Base-by-base conservation (phyloP, 2,888 invertebrate genomes). In the Erebia palarica region DNA sequence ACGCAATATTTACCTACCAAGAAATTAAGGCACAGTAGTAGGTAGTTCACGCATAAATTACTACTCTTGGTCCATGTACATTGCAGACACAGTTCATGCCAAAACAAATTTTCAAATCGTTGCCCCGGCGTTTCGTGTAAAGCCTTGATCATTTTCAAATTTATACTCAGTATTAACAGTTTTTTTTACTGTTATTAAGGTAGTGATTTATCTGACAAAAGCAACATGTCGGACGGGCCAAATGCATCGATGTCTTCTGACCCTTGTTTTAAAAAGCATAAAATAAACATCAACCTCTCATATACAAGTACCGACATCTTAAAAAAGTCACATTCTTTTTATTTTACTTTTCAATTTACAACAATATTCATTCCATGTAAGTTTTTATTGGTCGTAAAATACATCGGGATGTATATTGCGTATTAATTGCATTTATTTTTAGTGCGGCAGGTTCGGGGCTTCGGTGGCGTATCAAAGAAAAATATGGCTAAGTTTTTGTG, bases 161-260 rank as follows among this genome's bases (percentile, higher is more conserved):
- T 85, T 86, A 86, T 85, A 75, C 84, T 83, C 82, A 82, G 82
- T 83, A 84, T 82, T 84, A 84, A 84, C 82, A 84, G 79, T 84
- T 83, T 84, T 86, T 21, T 86, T 86, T 88, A 83, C 85, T 86
- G 87, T 89, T 90, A 89, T 88, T 86, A 87, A 83, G 80, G 80
- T 79, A 80, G 84, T 90, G 91, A 91, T 92, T 92, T 92, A 92
- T 92, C 81, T 84, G 87, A 88, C 88, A 85, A 82, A 80, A 77
- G 77, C 76, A 80, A 86, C 88, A 86, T 84, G 86, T 84, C 82
- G 85, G 83, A 82, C 86, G 86, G 85, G 78, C 84, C 88, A 87
- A 89, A 90, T 88, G 90, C 88, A 84, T 85, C 85, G 84, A 85
- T 84, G 82, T 81, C 82, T 82, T 79, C 79, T 74, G 86, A 85